Conservation (phyloP, 2,113 vertebrate species). For the Riparia riparia region DNA sequence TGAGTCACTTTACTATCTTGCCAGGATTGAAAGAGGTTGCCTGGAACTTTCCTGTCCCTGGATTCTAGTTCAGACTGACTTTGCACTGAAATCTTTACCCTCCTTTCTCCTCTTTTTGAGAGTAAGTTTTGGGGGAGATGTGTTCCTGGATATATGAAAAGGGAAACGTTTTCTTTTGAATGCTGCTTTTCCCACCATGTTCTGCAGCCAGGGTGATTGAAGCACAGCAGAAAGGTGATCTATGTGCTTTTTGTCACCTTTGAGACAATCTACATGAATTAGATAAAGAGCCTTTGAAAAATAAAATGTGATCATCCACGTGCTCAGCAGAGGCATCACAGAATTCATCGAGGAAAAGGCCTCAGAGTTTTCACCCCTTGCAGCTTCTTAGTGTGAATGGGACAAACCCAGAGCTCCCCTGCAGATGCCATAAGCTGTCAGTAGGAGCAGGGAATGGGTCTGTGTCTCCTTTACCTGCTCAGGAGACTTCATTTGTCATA, state of each 20-base stretch:
- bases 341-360: background rate
- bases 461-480: fast-evolving
- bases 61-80: background rate
- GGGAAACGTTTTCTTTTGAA: background rate
- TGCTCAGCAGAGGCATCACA: background rate
- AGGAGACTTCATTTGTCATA: background rate
- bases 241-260: background rate
- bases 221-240: background rate
- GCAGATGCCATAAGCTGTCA: background rate
- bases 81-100: background rate
- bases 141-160: background rate
- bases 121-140: background rate
- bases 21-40: background rate
- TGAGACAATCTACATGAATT: background rate
- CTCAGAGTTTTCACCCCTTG: background rate
- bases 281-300: background rate
- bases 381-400: background rate
- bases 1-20: background rate
- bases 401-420: background rate
- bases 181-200: background rate
- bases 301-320: fast-evolving
- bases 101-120: background rate
- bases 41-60: background rate
- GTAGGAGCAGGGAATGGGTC: fast-evolving
- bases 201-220: background rate